Percentiles rank a stretch among this genome's conserved stretches.
These are phyloP conservation scores for Erythrocercus mccallii DNA, from an alignment of 2,113 vertebrate species.

Conservation along the genomic window DNA sequence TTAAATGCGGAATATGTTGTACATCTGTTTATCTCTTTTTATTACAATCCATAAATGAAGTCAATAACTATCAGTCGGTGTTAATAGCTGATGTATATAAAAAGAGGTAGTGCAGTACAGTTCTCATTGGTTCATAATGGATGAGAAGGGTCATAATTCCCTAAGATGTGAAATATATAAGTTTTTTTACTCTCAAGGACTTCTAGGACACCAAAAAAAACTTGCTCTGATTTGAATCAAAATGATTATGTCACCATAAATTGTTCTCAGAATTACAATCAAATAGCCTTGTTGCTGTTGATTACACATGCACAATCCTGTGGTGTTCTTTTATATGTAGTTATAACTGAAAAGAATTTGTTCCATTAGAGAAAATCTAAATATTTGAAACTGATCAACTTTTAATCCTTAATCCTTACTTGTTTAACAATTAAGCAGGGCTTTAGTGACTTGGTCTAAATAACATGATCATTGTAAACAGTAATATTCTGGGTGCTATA, in stretches of 20 bases:
- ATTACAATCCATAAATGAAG: background rate
- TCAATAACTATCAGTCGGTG: background rate
- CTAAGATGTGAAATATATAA: background rate
- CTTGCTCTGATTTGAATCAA: background rate
- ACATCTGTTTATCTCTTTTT: background rate
- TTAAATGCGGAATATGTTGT: background rate
- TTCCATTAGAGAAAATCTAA: background rate
- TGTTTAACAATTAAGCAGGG: background rate
- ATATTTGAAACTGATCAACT: background rate
- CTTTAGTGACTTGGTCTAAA: background rate
- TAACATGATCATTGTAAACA: background rate
- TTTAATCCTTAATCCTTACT: background rate
- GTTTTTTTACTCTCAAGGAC: background rate
- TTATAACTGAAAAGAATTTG: background rate
- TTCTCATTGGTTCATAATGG: background rate
- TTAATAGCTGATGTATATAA: background rate
- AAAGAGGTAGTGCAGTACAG: background rate
- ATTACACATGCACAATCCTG: background rate
- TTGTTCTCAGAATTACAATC: background rate
- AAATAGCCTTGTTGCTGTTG: background rate
- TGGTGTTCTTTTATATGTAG: background rate
- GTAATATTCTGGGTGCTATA: background rate
- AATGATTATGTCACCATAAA: background rate
- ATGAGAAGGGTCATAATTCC: background rate
- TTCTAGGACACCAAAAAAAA: background rate